Percentiles rank a stretch among this genome's conserved stretches.
phyloP scores from a whole-genome alignment of 1,140 invertebrate species.

The Drosophila lacertosa region DNA sequence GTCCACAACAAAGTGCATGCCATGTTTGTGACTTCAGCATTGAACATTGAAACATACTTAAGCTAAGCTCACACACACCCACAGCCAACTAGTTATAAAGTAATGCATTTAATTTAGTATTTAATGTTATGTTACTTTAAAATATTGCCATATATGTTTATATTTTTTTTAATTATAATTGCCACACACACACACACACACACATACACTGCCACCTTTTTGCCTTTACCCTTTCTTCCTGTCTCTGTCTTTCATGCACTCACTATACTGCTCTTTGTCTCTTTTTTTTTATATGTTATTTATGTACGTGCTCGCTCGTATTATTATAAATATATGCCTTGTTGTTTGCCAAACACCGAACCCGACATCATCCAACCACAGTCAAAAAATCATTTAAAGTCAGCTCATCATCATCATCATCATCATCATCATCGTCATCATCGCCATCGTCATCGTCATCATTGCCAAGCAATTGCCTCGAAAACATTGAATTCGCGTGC shows the following conservation, averaged over 20 bases:
- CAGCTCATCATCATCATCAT: conserved; percentile 51
- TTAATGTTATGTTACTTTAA: conserved; percentile 48
- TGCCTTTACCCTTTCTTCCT: conserved; percentile 25
- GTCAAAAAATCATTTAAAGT: conserved; percentile 43
- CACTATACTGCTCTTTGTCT: conserved; percentile 46
- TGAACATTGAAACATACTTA: conserved; percentile 75
- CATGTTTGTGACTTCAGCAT: conserved; percentile 44
- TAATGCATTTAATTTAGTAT: conserved; percentile 53
- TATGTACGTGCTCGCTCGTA: conserved; percentile 45
- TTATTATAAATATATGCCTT: conserved; percentile 56
- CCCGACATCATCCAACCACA: conserved; percentile 31
- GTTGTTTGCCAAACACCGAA: conserved; percentile 60
- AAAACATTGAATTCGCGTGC: conserved; percentile 85
- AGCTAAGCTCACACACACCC: conserved; percentile 28
- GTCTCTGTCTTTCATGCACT: conserved; percentile 35
- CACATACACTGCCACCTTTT: too few species aligned
- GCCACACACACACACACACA: conserved; percentile 21
- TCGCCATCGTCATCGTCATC: conserved; percentile 31
- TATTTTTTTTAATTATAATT: conserved; percentile 52
- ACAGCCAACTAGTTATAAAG: conserved; percentile 29
- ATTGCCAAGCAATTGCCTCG: conserved; percentile 63
- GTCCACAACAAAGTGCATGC: conserved; percentile 62
- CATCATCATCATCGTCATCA: conserved; percentile 10
- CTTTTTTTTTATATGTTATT: conserved; percentile 48
- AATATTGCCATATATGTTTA: conserved; percentile 15